Base-by-base conservation (phyloP, 2,888 invertebrate species). In the Napeogenes sylphis region DNA sequence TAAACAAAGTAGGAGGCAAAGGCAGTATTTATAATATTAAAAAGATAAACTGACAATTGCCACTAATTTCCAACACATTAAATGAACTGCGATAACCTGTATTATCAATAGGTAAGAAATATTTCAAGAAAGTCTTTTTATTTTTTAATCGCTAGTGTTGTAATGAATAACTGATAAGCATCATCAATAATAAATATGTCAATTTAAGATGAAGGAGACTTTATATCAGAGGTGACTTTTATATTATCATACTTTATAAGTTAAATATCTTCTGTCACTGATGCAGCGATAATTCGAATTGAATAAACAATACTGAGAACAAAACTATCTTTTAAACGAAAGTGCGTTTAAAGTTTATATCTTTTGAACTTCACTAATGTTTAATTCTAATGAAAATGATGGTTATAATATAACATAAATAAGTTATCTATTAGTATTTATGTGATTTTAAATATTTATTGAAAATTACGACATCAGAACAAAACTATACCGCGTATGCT, bases 181-280 rank as follows among this genome's bases (percentile, higher is more conserved):
- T 30, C 3, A 10, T 53, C 14, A 55, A 56, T 38, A 51, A 61
- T 42, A 56, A 61, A 53, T 58, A 62, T 61, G 38, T 57, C 58
- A 56, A 53, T 54, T 35, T 46, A 53, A 63, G 63, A 46, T 65
- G 58, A 65, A 65, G 62, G 60, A 51, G 21, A 30, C 56, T 62
- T 59, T 56, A 63, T 60, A 51, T 56, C 35, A 55, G 47, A 65
- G 47, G 61, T 65, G 65, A 65, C 63, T 59, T 65, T 65, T 35
- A 55, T 42, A 51, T 55, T 58, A 59, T n/a, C 13, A 30, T 14
- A 6, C 47, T 33, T 21, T 30, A 55, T 60, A 30, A 55, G 38
- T 46, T 5, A 8, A 45, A 38, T 51, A 30, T 12, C 4, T 51
- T 30, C 12, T 30, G 51, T 51, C 30, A 4, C 30, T 2, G 30